Conservation (phyloP, 2,113 vertebrate species). For the Brevimyrus niger region DNA sequence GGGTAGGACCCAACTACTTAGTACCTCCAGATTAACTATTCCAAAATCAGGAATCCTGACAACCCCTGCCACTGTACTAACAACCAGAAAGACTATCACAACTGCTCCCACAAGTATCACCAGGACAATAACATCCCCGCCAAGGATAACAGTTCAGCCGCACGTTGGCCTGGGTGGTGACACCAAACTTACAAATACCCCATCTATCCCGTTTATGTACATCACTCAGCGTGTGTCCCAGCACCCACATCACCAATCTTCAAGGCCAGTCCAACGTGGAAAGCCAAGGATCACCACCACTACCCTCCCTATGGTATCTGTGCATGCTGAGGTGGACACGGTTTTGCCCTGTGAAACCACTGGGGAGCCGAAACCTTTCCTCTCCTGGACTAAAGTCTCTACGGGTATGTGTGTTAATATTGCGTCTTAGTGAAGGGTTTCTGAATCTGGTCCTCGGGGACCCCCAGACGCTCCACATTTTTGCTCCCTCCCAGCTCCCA, state of each 20-base stretch:
- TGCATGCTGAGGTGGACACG: conserved; percentile 65
- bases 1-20: conserved; percentile 32
- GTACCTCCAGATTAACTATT: conserved; percentile 26
- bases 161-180: conserved; percentile 26
- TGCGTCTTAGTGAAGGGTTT: background rate
- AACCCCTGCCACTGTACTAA: background rate
- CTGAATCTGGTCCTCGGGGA: background rate
- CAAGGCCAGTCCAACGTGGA: conserved; percentile 39
- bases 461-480: background rate
- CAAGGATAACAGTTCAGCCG: conserved; percentile 22
- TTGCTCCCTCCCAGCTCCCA: background rate
- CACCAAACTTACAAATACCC: conserved; percentile 26
- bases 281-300: conserved; percentile 64
- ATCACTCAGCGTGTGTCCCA: conserved; percentile 29
- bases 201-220: conserved; percentile 30
- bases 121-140: conserved; percentile 11
- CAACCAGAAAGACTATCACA: background rate
- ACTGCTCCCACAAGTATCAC: conserved; percentile 25
- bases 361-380: conserved; percentile 69
- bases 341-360: conserved; percentile 69
- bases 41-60: conserved; percentile 30
- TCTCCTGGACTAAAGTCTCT: conserved; percentile 81
- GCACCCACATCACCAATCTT: conserved; percentile 33
- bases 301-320: conserved; percentile 51
- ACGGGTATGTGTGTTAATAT: conserved; percentile 65